Conservation (phyloP, 1,140 invertebrate species). For the Rhynchophorus ferrugineus region DNA sequence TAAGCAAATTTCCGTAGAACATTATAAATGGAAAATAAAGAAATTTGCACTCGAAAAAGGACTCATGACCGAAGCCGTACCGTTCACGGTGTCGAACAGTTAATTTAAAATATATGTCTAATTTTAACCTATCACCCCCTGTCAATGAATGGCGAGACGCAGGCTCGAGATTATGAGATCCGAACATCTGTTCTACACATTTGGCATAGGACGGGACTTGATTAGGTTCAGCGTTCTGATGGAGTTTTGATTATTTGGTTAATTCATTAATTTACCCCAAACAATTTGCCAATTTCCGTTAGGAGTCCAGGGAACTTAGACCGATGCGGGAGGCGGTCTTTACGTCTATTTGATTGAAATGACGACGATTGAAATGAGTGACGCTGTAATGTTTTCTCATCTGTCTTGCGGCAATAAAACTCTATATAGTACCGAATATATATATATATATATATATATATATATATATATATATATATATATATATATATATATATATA, state of each 20-base stretch:
- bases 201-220: constrained; percentile 31
- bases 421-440: too few relatives aligned
- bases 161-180: constrained; percentile 34
- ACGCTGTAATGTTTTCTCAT: too few relatives aligned
- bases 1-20: too few relatives aligned
- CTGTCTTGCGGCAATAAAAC: too few relatives aligned
- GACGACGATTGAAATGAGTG: too few relatives aligned
- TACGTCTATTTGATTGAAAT: too few relatives aligned
- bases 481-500: too few relatives aligned
- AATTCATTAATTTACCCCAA: constrained; percentile 36
- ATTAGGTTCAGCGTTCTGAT: constrained; percentile 33
- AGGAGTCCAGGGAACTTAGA: background rate
- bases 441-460: too few relatives aligned
- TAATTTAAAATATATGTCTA: constrained; percentile 33
- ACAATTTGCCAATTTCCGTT: constrained; percentile 30
- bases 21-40: too few relatives aligned
- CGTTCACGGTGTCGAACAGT: constrained; percentile 5
- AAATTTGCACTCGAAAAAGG: too few relatives aligned
- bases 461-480: too few relatives aligned
- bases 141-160: constrained; percentile 29
- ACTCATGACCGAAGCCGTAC: too few relatives aligned
- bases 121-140: constrained; percentile 39
- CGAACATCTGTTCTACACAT: constrained; percentile 37
- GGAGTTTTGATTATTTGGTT: constrained; percentile 38
- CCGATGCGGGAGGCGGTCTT: background rate